Percentiles rank a stretch among this genome's conserved stretches.
phyloP scores from a whole-genome alignment of 2,797 vertebrate genomes.

The Thunnus albacares region DNA sequence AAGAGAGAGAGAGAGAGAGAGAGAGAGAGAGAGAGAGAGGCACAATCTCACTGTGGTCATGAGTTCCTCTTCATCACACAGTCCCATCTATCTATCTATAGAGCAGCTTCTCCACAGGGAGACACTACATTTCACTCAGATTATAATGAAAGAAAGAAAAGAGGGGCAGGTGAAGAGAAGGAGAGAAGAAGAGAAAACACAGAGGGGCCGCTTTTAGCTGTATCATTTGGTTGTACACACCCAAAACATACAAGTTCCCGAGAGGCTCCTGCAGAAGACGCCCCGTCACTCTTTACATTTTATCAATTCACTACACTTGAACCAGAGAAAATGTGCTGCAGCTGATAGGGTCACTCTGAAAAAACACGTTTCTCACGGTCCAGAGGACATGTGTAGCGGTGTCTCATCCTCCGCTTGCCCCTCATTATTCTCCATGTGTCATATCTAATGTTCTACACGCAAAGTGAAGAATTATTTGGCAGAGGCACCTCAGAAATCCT shows the following conservation, averaged over 20 bases:
- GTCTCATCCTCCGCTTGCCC: slow-evolving; percentile 1
- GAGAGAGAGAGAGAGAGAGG: not conserved
- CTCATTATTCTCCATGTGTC: slow-evolving; percentile 52
- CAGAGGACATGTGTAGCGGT: slow-evolving; percentile 21
- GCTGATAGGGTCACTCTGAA: slow-evolving; percentile 29
- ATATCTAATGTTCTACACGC: slow-evolving; percentile 52
- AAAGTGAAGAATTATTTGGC: slow-evolving; percentile 52
- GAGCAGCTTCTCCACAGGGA: slow-evolving; percentile 37
- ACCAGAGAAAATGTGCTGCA: slow-evolving; percentile 47
- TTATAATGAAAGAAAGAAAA: slow-evolving; percentile 33
- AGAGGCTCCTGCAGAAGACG: not conserved
- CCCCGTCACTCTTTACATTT: not conserved
- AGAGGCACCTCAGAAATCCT: slow-evolving; percentile 41
- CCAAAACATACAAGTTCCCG: not conserved
- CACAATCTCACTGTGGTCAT: slow-evolving; percentile 18
- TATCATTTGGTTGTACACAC: not conserved
- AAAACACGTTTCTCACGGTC: slow-evolving; percentile 45
- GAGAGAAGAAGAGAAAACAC: slow-evolving; percentile 15
- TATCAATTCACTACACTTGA: slow-evolving; percentile 27
- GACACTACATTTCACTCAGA: slow-evolving; percentile 24
- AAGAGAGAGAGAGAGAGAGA: not conserved
- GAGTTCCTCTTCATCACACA: slow-evolving; percentile 18
- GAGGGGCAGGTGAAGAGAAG: not conserved
- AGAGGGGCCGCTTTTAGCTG: slow-evolving; percentile 6
- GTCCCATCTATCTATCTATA: slow-evolving; percentile 32